Evolutionary conservation across 2,888 invertebrate genomes (phyloP).

Genomic region (Tipula vernalis): DNA sequence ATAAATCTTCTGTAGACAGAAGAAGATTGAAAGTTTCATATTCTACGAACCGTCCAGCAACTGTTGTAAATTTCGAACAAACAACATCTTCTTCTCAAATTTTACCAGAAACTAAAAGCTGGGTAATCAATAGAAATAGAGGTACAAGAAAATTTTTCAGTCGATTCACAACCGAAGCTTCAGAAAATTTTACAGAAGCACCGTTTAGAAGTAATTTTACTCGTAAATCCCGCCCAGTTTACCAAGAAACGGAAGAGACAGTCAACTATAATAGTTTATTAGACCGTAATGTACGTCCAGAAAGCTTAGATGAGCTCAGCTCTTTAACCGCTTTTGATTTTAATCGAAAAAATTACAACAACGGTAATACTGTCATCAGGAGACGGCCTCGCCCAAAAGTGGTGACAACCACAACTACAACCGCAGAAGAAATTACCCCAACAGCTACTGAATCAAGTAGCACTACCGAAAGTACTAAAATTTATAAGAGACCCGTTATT

Average conservation of each 20-base stretch:
- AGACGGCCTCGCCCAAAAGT: background rate
- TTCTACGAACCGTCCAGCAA: background rate
- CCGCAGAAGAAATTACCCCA: background rate
- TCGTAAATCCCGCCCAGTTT: background rate
- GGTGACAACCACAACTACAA: background rate
- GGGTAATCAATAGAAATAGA: background rate
- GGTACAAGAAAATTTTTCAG: background rate
- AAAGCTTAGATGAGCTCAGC: background rate
- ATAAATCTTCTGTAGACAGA: background rate
- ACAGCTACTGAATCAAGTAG: background rate
- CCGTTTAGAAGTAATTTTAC: background rate
- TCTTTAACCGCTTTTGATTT: background rate
- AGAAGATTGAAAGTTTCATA: background rate
- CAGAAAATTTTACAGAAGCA: background rate
- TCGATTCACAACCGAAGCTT: background rate
- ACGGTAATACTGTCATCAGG: background rate
- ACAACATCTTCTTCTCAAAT: background rate
- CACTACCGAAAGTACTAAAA: background rate
- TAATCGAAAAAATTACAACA: background rate
- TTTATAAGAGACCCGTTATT: background rate
- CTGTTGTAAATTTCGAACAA: background rate
- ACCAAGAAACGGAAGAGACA: background rate
- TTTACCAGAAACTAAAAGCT: background rate
- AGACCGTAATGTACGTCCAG: background rate
- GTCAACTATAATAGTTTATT: background rate